These are phyloP conservation scores for Drosophila robusta DNA, from an alignment of 2,888 invertebrate species.

Conservation along the genomic window DNA sequence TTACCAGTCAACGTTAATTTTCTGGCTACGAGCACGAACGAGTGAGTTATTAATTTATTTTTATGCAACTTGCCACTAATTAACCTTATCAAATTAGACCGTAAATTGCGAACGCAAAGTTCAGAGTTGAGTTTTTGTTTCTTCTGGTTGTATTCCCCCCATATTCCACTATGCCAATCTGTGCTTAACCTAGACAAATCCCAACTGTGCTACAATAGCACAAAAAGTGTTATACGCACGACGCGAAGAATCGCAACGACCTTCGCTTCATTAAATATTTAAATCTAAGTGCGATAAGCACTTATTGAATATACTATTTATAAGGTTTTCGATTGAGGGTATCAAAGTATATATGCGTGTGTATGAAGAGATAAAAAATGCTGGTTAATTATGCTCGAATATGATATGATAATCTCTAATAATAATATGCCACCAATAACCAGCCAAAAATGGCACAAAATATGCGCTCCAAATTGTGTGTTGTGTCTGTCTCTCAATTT, in stretches of 20 bases:
- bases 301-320: constrained; percentile 29
- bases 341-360: not conserved
- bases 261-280: constrained; percentile 68
- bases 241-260: constrained; percentile 14
- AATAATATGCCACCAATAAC: constrained; percentile 13
- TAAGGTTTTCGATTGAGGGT: constrained; percentile 22
- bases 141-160: constrained; percentile 13
- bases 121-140: constrained; percentile 57
- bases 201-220: constrained; percentile 24
- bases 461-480: constrained; percentile 29
- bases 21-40: constrained; percentile 35
- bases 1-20: constrained; percentile 7
- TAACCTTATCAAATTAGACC: constrained; percentile 58
- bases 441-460: constrained; percentile 50
- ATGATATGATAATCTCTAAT: constrained; percentile 31
- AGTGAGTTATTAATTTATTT: constrained; percentile 59
- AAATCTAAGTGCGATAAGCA: constrained; percentile 66
- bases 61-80: constrained; percentile 52
- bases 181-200: constrained; percentile 42
- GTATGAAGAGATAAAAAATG: constrained; percentile 19
- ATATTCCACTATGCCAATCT: constrained; percentile 40
- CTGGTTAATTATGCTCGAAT: constrained; percentile 32
- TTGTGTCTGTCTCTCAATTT: constrained; percentile 30
- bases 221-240: constrained; percentile 40
- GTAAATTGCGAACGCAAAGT: constrained; percentile 51